These are phyloP conservation scores for Hippocampus kuda DNA, from an alignment of 2,797 vertebrate species.

Conservation along the genomic window DNA sequence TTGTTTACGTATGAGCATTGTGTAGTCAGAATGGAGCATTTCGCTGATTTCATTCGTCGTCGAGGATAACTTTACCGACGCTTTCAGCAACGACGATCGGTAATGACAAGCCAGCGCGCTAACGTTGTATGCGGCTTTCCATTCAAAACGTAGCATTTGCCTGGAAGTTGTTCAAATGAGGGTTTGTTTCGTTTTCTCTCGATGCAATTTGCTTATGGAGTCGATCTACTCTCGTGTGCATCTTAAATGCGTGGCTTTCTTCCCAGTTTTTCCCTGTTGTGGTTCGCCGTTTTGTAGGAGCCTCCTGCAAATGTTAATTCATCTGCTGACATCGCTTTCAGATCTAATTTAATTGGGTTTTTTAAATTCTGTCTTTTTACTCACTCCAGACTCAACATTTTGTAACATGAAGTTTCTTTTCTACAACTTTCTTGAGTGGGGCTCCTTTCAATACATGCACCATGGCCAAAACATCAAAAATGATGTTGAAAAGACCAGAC, in stretches of 20 bases:
- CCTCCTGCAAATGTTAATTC: neutral
- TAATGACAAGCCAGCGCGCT: slow-evolving; percentile 16
- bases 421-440: no score
- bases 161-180: slow-evolving; percentile 3
- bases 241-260: neutral
- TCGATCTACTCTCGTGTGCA: neutral
- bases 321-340: neutral
- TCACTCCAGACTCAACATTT: no score
- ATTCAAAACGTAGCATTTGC: slow-evolving; percentile 24
- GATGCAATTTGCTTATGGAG: neutral
- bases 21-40: slow-evolving; percentile 38
- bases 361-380: no score
- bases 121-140: neutral
- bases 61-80: slow-evolving; percentile 13
- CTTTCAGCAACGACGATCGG: slow-evolving; percentile 12
- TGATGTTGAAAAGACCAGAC: neutral
- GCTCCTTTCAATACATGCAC: no score
- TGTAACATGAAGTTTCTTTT: no score
- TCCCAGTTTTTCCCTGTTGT: neutral
- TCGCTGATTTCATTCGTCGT: slow-evolving; percentile 9
- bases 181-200: neutral
- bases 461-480: neutral
- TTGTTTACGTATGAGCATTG: slow-evolving; percentile 55
- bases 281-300: neutral
- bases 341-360: no score